Evolutionary conservation across 23 tunicate genomes (phyloP), one percentile per base, ranked within the genome.

Genomic region (Halocynthia roretzi): DNA sequence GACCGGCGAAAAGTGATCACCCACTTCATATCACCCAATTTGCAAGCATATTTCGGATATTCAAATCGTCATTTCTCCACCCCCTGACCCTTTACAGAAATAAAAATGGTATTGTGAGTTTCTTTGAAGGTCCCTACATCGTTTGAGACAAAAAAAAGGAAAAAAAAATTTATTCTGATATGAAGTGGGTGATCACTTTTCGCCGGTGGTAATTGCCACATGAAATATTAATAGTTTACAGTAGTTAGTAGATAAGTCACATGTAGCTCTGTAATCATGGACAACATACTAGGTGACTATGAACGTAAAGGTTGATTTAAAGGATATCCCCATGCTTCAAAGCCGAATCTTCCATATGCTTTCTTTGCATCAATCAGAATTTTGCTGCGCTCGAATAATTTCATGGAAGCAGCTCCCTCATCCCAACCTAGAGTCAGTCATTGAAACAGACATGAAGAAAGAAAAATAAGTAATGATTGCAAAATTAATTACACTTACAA

Each of bases 291-390:
- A 15, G 20, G 23, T 67, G 5, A 10, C 15, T 14, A 18, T 58
- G 17, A 60, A 60, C 49, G 2, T 14, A 18, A n/a, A 0, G 68
- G 11, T 11, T 18, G 21, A 23, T 48, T 31, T 17, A 92, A 92
- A 92, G 98, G 98, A 92, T 92, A 92, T 92, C 79, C 87, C 98
- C 98, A 92, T 10, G 98, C 98, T 65, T 78, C 88, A 77, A 92
- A 92, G 9, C 98, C 98, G 61, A 86, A 92, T 57, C 79, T 86
- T 74, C 98, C 98, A 82, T 92, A 92, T 8, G 98, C 98, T 73
- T 92, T 92, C 53, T 86, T 83, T 6, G 92, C 80, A 44, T 82
- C 84, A 8, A 92, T 92, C 60, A 82, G 82, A 14, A 92, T 68
- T 17, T 76, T 78, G 85, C 98, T 92, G 54, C 51, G 67, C 56